Base-by-base conservation (phyloP, 2,113 vertebrate genomes). In the Toxotes chatareus region DNA sequence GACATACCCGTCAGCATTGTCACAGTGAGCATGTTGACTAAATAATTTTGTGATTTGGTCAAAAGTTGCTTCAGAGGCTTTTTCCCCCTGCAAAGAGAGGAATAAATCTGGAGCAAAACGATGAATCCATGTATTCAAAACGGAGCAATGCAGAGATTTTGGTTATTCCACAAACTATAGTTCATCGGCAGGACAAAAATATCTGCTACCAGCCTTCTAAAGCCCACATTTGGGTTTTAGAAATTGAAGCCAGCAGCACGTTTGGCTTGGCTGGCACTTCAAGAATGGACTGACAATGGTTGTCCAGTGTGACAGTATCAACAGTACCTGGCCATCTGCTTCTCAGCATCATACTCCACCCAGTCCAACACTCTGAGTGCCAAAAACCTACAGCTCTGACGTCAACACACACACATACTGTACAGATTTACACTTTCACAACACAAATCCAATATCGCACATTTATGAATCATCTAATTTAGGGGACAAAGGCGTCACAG, bases 271-370 rank as follows among this genome's bases (percentile, higher is more conserved):
- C 82, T 73, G 64, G 16, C 75, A 57, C 82, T 79, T 88, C 32
- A 83, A 83, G 71, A 87, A 64, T 61, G 75, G 79, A 67, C 56
- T 40, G 74, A 91, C 87, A 82, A 82, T 63, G 84, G 61, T 51
- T 19, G 73, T 92, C 76, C 76, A 44, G 80, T 64, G 72, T 75
- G 87, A 83, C 78, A 83, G 83, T 36, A 67, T 78, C 75, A 67
- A 79, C 86, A 56, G 73, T 82, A 90, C 88, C 88, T 82, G 87
- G 75, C 94, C 94, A 95, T 95, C 94, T 95, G 94, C 86, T 93
- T 86, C 93, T 57, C 93, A 93, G 93, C 91, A 88, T 87, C 91
- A 90, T 88, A 79, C 88, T 83, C 70, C 78, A 79, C 21, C 46
- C 65, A 81, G 63, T 85, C 81, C 84, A 88, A 79, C 84, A 71